Base-by-base conservation (phyloP, 2,113 vertebrate genomes). In the Aphyosemion australe region DNA sequence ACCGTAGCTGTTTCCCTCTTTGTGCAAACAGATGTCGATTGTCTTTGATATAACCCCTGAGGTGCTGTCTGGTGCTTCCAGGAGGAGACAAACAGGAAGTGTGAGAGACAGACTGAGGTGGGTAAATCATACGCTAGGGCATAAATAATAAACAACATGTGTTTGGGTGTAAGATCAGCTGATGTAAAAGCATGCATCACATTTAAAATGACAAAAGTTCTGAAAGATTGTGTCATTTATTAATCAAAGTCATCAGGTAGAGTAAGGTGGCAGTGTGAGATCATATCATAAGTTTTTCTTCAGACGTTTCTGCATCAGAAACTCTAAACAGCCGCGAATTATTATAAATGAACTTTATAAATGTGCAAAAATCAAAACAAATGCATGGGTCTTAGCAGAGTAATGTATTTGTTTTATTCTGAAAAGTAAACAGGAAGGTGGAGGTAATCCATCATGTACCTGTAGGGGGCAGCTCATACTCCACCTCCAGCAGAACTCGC, bases 1-100 rank as follows among this genome's bases (percentile, higher is more conserved):
- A 65, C 97, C 97, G 60, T 98, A 99, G 87, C 96, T 99, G 87
- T 85, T 96, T 77, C 96, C 97, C 81, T 99, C 97, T 87, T 98
- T 99, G 90, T 95, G 95, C 79, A 99, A 93, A 74, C 95, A 95
- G 87, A 98, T 94, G 50, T 99, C 97, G 48, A 97, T 94, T 31
- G 95, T 99, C 94, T 99, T 99, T 62, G 97, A 95, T 86, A 97
- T 90, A 76, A 96, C 92, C 76, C 94, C 96, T 49, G 94, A 94
- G 64, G 89, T 94, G 89, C 94, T 95, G 69, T 98, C 96, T 4
- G 96, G 94, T 50, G 94, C 97, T 99, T 61, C 21, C 50, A 60
- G 58, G 16, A 12, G 52, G 50, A 41, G 12, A 55, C 2, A 62
- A 1, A 82, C 34, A 61, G 50, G 18, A 8, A 8, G 10, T 56